A percentile compares a stretch with the other conserved stretches of the same genome.
phyloP scores from a whole-genome alignment of 2,113 vertebrate genomes.

The Nyctibius bracteatus region DNA sequence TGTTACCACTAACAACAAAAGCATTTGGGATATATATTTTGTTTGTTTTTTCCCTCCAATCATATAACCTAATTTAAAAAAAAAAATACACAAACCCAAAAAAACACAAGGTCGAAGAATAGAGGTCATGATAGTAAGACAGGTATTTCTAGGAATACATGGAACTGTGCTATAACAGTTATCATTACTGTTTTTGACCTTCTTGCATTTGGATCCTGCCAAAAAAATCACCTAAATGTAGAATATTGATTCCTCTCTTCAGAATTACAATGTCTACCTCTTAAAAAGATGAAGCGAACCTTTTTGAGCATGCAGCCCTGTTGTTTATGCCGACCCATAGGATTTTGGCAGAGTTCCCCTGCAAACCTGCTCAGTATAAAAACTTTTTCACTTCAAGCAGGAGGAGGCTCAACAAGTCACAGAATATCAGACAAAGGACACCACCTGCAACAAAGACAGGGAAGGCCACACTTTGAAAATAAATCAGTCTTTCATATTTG shows the following conservation, averaged over 20 bases:
- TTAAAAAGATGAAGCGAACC: background rate
- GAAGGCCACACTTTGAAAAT: background rate
- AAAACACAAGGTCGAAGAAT: background rate
- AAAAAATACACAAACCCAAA: background rate
- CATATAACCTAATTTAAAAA: background rate
- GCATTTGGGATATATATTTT: fast-evolving
- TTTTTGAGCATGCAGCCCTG: background rate
- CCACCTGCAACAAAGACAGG: background rate
- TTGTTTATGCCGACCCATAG: background rate
- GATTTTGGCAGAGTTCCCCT: background rate
- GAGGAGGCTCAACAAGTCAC: background rate
- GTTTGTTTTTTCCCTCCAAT: background rate
- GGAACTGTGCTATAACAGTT: background rate
- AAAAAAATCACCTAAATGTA: background rate
- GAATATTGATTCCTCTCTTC: background rate
- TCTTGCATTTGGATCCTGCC: background rate
- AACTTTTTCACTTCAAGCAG: background rate
- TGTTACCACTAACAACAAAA: background rate
- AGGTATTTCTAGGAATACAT: background rate
- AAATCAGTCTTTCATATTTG: background rate
- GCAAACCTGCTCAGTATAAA: background rate
- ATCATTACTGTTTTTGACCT: background rate
- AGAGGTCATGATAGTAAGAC: background rate
- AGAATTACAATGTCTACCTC: background rate
- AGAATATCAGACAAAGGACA: background rate